Conservation (phyloP, 2,888 invertebrate species). For the Hirtodrosophila confusa region DNA sequence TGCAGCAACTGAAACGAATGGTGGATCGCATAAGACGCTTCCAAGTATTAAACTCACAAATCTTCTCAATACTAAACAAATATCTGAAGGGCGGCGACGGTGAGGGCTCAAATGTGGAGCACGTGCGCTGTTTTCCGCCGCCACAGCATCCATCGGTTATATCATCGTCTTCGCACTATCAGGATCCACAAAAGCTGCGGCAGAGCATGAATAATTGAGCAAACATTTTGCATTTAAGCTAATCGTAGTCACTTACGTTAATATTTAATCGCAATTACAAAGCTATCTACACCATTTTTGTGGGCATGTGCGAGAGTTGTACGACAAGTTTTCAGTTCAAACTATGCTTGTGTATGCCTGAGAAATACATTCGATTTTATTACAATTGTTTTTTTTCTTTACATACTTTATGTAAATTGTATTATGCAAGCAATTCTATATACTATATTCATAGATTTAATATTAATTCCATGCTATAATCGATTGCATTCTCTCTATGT, state of each 20-base stretch:
- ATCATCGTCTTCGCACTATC: constrained; percentile 86
- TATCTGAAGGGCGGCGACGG: constrained; percentile 94
- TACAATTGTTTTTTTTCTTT: constrained; percentile 45
- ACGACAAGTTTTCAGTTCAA: constrained; percentile 1
- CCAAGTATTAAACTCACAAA: constrained; percentile 99
- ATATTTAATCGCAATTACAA: constrained; percentile 50
- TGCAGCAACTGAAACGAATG: constrained; percentile 96
- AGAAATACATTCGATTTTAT: constrained; percentile 68
- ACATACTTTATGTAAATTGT: constrained; percentile 46
- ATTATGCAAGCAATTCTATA: constrained; percentile 66
- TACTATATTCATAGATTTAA: constrained; percentile 38
- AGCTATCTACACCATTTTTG: constrained; percentile 7
- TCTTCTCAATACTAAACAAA: constrained; percentile 97
- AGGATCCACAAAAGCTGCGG: constrained; percentile 86
- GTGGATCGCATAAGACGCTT: constrained; percentile 98
- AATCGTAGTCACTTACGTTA: constrained; percentile 42
- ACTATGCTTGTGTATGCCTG: constrained; percentile 6
- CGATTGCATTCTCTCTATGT: constrained; percentile 42
- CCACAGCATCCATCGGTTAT: constrained; percentile 91
- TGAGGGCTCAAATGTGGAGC: constrained; percentile 95
- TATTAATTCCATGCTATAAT: constrained; percentile 40
- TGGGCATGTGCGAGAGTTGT: constrained; percentile 17
- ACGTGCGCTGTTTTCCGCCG: constrained; percentile 98
- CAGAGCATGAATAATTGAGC: constrained; percentile 84
- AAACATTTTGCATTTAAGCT: constrained; percentile 52